Evolutionary conservation across 2,113 vertebrate genomes (phyloP), one percentile per base, ranked within the genome.

Genomic region (Chionodraco myersi): DNA sequence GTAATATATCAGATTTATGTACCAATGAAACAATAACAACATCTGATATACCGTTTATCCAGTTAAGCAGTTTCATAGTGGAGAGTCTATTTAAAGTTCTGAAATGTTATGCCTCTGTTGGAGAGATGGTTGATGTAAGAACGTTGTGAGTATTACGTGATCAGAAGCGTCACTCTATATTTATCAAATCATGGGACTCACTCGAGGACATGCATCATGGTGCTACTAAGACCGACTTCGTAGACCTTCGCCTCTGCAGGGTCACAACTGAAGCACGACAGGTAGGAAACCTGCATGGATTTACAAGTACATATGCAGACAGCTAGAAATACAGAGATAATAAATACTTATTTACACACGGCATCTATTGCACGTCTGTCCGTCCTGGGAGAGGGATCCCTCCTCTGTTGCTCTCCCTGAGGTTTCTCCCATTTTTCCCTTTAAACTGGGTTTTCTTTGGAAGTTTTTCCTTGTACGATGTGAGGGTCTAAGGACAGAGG

Each of bases 131-230:
- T 60, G 47, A 58, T 3, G 66, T 12, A 48, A 82, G 80, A 85
- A 86, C 73, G 45, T 69, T 82, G 49, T 85, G 81, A 90, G 85
- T 91, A 92, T 82, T 94, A 93, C 93, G 89, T 94, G 94, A 92
- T 93, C 77, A 88, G 81, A 89, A 80, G 87, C 75, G 76, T 53
- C 41, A 48, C 88, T 94, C 93, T 95, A 96, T 95, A 95, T 95
- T 94, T 94, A 94, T 91, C 87, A 56, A 83, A 92, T 92, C 90
- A 93, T 91, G 92, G 83, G 85, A 84, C 63, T 75, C 83, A 82
- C 79, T 77, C 80, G 66, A 86, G 83, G 87, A 86, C 82, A 69
- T 62, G 23, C 59, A 72, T 30, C 86, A 74, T 82, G 80, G 75
- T 78, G 72, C 78, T 67, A 65, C 78, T 63, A 60, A 69, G 80